These are phyloP conservation scores for Cheilosia vulpina DNA, from an alignment of 2,888 invertebrate species.

Conservation along the genomic window DNA sequence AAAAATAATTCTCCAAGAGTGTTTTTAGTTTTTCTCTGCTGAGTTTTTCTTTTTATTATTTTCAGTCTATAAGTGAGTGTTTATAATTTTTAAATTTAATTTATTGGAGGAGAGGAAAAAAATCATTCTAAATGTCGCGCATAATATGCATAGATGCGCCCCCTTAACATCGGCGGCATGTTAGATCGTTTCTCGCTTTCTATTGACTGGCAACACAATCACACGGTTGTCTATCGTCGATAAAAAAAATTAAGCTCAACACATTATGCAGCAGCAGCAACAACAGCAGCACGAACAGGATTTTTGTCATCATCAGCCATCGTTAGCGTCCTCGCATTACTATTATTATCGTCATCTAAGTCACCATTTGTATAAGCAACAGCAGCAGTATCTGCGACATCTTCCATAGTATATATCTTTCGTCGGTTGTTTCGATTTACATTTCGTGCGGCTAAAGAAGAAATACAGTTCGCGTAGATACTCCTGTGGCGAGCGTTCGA, in stretches of 20 bases:
- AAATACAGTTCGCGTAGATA: slow-evolving; percentile 34
- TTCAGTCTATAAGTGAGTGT: slow-evolving; percentile 49
- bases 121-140: slow-evolving; percentile 13
- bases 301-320: slow-evolving; percentile 66
- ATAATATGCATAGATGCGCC: slow-evolving; percentile 30
- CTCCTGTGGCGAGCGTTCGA: slow-evolving; percentile 56
- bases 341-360: slow-evolving; percentile 69
- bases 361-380: slow-evolving; percentile 68
- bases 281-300: slow-evolving; percentile 57
- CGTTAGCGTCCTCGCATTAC: slow-evolving; percentile 68
- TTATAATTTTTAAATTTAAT: slow-evolving; percentile 20
- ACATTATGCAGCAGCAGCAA: slow-evolving; percentile 71
- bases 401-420: slow-evolving; percentile 29
- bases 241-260: slow-evolving; percentile 41
- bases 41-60: slow-evolving; percentile 9
- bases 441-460: slow-evolving; percentile 47
- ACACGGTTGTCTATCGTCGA: slow-evolving; percentile 24
- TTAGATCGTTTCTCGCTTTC: slow-evolving; percentile 8
- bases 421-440: slow-evolving; percentile 24
- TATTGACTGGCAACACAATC: slow-evolving; percentile 51
- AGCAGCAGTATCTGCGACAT: slow-evolving; percentile 22
- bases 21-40: background rate
- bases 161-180: slow-evolving; percentile 18
- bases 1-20: slow-evolving; percentile 24
- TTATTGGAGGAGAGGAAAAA: slow-evolving; percentile 6